Percentiles rank a stretch among this genome's conserved stretches.
phyloP scores from a whole-genome alignment of 2,888 invertebrate genomes.

The Cylloceria caligata region DNA sequence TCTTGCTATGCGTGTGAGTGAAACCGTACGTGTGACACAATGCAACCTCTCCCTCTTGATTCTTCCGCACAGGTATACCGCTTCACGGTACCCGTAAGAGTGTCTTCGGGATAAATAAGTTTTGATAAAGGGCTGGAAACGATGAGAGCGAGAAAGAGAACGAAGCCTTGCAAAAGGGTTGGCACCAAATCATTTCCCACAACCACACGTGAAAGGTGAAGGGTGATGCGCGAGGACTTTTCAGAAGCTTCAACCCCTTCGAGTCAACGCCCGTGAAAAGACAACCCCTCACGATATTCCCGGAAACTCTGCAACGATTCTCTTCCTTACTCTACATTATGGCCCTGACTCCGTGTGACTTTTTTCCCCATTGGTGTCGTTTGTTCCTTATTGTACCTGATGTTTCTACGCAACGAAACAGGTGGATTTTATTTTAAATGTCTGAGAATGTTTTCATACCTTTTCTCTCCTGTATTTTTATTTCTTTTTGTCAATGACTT shows the following conservation, averaged over 20 bases:
- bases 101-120: constrained; percentile 44
- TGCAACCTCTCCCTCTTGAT: not conserved
- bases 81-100: not conserved
- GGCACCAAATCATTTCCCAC: constrained; percentile 58
- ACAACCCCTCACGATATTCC: constrained; percentile 41
- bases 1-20: constrained; percentile 14
- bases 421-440: constrained; percentile 42
- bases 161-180: constrained; percentile 41
- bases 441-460: constrained; percentile 14
- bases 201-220: constrained; percentile 38
- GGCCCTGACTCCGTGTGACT: constrained; percentile 27
- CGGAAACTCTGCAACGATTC: constrained; percentile 23
- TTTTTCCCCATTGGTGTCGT: not conserved
- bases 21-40: constrained; percentile 29
- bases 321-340: constrained; percentile 40
- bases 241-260: constrained; percentile 32
- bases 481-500: constrained; percentile 37
- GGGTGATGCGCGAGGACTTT: constrained; percentile 6
- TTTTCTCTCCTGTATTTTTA: not conserved
- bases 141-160: constrained; percentile 61
- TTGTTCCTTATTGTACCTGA: not conserved
- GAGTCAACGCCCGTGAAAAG: constrained; percentile 43
- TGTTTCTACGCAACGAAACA: constrained; percentile 28
- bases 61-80: constrained; percentile 5
- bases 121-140: constrained; percentile 34